A percentile compares a stretch with the other conserved stretches of the same genome.
phyloP scores from a whole-genome alignment of 2,888 invertebrate species.

The Dolichomitus sp. region DNA sequence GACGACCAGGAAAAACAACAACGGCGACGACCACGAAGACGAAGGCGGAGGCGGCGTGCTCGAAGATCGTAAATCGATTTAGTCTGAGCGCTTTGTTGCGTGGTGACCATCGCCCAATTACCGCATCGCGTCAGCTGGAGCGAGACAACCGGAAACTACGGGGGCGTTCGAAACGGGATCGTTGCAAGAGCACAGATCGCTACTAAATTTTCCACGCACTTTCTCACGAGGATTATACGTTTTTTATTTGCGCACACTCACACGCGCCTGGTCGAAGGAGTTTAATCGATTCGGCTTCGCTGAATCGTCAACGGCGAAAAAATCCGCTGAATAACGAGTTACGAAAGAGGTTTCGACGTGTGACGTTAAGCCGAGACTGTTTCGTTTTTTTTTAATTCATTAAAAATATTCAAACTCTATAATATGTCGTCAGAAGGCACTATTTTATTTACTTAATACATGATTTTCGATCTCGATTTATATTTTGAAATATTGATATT shows the following conservation, averaged over 20 bases:
- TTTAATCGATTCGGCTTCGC: not conserved
- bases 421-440: too few relatives aligned
- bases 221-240: not conserved
- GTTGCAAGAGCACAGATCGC: not conserved
- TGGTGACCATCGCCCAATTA: slow-evolving; percentile 14
- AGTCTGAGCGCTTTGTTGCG: slow-evolving; percentile 1
- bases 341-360: not conserved
- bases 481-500: too few relatives aligned
- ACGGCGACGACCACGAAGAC: slow-evolving; percentile 16
- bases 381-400: not conserved
- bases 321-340: slow-evolving; percentile 4
- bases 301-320: not conserved
- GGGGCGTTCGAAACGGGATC: not conserved
- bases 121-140: slow-evolving; percentile 1
- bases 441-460: too few relatives aligned
- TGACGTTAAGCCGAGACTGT: not conserved
- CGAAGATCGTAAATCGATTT: slow-evolving; percentile 16
- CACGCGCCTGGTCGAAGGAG: not conserved
- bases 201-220: slow-evolving; percentile 1
- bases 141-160: slow-evolving; percentile 16
- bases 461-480: too few relatives aligned
- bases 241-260: slow-evolving; percentile 4
- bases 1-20: not conserved
- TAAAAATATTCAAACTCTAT: too few relatives aligned
- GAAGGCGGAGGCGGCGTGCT: slow-evolving; percentile 12